Base-by-base conservation (phyloP, 2,888 invertebrate genomes). In the Elegia similella region DNA sequence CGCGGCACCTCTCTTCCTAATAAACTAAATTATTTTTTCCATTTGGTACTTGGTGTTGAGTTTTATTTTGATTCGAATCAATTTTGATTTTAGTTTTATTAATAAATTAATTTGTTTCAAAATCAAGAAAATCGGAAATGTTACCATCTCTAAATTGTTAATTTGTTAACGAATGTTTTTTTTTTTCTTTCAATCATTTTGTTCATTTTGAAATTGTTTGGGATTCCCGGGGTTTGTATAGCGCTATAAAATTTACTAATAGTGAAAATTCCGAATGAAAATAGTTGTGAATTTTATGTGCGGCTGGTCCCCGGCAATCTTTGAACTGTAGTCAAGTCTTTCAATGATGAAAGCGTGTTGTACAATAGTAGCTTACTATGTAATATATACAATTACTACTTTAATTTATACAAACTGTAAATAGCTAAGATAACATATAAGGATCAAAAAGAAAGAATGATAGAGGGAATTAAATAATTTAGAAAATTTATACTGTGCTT, bases 321-420 rank as follows among this genome's bases (percentile, higher is more conserved):
- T 60, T 42, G 50, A 56, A 61, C 55, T 53, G 75, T 83, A 87
- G 86, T 87, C 87, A 88, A 82, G 82, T 83, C 84, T 86, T 88
- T 87, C 85, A 75, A 60, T 66, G 67, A 70, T 78, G 86, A 82
- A 84, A 85, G 86, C 76, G 73, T 75, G 66, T 82, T 88, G 90
- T 91, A 91, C 90, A 90, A 89, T 89, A 84, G 82, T 88, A 87
- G 84, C 78, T 73, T 81, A 84, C 82, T 82, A 75, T 84, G 80
- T 90, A 87, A 83, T 83, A 84, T 86, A 82, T 80, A 82, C 76
- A 86, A 85, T 84, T 82, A 83, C 80, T 86, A 86, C 80, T 80
- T 84, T 91, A 88, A 90, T 88, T 91, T 91, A 90, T 90, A 88
- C 85, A 86, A 88, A 86, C 82, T 90, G 90, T 91, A 91, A 86